These are phyloP conservation scores for Drosophila persimilis DNA, from an alignment of 1,140 invertebrate genomes.

Conservation along the genomic window DNA sequence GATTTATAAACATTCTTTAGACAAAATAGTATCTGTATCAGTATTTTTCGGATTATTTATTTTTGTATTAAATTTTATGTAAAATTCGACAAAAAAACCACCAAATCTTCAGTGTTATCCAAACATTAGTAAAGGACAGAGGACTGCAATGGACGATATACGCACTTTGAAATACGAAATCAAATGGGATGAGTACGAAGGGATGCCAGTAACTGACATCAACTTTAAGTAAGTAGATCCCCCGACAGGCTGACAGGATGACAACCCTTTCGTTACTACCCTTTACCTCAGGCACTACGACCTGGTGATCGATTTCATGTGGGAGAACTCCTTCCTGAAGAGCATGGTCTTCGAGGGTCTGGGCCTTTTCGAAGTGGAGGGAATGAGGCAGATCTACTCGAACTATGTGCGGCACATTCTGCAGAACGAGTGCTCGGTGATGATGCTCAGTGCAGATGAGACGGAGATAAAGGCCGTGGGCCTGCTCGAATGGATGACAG, in stretches of 20 bases:
- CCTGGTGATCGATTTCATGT: constrained; percentile 64
- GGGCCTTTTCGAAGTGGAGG: constrained; percentile 33
- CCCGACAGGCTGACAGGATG: background rate
- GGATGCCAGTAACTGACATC: constrained; percentile 56
- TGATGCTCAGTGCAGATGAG: constrained; percentile 60
- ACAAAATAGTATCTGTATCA: background rate
- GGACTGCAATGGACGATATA: constrained; percentile 36
- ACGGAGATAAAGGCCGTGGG: constrained; percentile 56
- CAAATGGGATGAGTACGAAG: constrained; percentile 51
- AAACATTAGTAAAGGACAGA: constrained; percentile 12
- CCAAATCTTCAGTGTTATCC: constrained; percentile 25
- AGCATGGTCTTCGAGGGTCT: constrained; percentile 54
- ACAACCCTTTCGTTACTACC: too few species aligned
- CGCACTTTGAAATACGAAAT: constrained; percentile 49
- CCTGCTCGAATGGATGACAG: constrained; percentile 70
- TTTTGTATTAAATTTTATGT: constrained; percentile 2
- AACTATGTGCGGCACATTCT: constrained; percentile 61
- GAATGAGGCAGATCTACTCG: constrained; percentile 49
- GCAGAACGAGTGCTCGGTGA: constrained; percentile 62
- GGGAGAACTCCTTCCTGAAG: constrained; percentile 47
- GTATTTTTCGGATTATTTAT: background rate
- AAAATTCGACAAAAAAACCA: background rate
- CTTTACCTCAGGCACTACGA: constrained; percentile 40
- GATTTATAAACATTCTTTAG: too few species aligned
- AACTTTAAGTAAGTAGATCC: constrained; percentile 47